Evolutionary conservation across 1,140 invertebrate species (phyloP).

Genomic region (Brachionus manjavacas): DNA sequence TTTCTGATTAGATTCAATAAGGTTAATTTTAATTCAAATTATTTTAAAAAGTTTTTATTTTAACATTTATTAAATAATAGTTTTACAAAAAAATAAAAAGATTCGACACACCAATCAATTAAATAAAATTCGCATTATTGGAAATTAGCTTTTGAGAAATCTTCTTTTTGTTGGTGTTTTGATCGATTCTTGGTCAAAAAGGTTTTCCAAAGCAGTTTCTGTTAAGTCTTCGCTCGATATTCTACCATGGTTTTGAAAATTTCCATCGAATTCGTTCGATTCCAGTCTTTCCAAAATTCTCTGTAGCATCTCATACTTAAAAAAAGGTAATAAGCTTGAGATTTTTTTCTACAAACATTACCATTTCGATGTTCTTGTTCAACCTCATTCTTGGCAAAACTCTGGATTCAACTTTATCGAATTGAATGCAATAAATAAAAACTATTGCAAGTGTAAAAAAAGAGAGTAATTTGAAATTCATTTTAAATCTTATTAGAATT

Average conservation of each 20-base stretch:
- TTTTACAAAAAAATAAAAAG: not conserved
- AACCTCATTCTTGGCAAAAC: not conserved
- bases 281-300: not conserved
- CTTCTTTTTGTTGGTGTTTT: constrained; percentile 25
- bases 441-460: not conserved
- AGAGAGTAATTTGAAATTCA: not conserved
- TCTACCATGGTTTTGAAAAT: not conserved
- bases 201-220: not conserved
- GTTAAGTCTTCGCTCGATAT: not conserved
- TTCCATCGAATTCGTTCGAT: not conserved
- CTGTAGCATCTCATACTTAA: not conserved
- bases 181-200: not conserved
- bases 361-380: not conserved
- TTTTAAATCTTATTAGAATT: not conserved
- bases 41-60: no score
- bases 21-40: no score
- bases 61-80: no score
- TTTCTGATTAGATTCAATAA: no score
- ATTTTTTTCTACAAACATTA: not conserved
- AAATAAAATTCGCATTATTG: not conserved
- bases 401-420: not conserved
- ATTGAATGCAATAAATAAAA: not conserved
- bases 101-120: not conserved
- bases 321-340: not conserved
- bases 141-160: constrained; percentile 11